Evolutionary conservation across 2,797 vertebrate genomes (phyloP).

Genomic region (Salarias fasciatus): DNA sequence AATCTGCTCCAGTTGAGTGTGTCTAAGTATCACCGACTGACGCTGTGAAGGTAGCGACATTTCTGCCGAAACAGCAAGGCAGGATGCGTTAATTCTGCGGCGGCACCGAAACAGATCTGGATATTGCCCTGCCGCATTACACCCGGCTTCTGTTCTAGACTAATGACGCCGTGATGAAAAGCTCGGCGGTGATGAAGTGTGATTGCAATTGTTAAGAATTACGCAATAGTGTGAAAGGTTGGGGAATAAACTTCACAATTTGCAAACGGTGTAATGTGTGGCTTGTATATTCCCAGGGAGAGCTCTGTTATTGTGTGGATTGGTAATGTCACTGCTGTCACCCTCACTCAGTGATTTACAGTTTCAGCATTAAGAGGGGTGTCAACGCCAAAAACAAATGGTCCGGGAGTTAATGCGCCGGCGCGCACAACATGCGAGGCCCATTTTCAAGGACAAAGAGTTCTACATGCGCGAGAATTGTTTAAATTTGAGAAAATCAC

Average conservation of each 20-base stretch:
- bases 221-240: conserved; percentile 24
- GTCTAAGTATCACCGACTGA: conserved; percentile 40
- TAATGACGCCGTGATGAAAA: conserved; percentile 24
- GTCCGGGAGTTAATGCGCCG: conserved; percentile 59
- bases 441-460: conserved; percentile 49
- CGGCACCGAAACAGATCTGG: conserved; percentile 38
- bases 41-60: conserved; percentile 35
- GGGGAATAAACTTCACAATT: conserved; percentile 20
- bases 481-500: conserved; percentile 32
- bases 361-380: conserved; percentile 74
- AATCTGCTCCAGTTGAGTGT: conserved; percentile 36
- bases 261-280: conserved; percentile 49
- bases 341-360: conserved; percentile 71
- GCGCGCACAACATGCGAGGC: conserved; percentile 49
- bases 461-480: conserved; percentile 48
- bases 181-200: conserved; percentile 35
- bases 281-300: conserved; percentile 50
- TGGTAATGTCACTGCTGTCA: conserved; percentile 74
- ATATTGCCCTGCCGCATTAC: conserved; percentile 8
- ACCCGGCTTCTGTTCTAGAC: conserved; percentile 31
- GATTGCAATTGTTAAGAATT: conserved; percentile 44
- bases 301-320: conserved; percentile 70
- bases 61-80: conserved; percentile 47
- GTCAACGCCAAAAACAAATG: conserved; percentile 76
- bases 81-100: conserved; percentile 31